Base-by-base conservation (phyloP, 2,888 invertebrate genomes). In the Cyaniris semiargus region DNA sequence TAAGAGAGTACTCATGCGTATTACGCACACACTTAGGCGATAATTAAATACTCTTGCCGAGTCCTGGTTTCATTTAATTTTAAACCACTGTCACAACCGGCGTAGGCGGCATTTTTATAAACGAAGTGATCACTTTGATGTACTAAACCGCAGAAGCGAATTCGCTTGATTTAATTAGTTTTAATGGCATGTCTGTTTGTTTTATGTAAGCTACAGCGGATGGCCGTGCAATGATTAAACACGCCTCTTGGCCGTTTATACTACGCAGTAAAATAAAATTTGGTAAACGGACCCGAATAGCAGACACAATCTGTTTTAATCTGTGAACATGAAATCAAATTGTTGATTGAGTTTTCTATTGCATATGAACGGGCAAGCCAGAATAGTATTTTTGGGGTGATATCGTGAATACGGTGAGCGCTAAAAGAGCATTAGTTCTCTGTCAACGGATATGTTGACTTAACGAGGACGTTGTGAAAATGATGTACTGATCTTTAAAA, bases 151-250 rank as follows among this genome's bases (percentile, higher is more conserved):
- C 60, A 60, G 23, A 13, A 60, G 60, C 53, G 53, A 18, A 53
- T 18, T 53, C 18, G 18, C 23, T 60, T 60, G 60, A 60, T 60
- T 60, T 21, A 23, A 60, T 60, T 23, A 60, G 8, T 13, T 60
- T 23, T 23, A 44, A 44, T 48, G 74, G 21, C 53, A 53, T 74
- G 74, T 74, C 58, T 10, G 74, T 81, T 82, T 53, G 38, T 79
- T 79, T 60, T 75, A 70, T 75, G 76, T 71, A 70, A 77, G 75
- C 77, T 79, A 66, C 76, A 70, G 74, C n/a, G 79, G 87, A 85
- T 84, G 83, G 84, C 85, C 85, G 84, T 84, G 85, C 87, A 86
- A 88, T 89, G 89, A 92, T 91, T 91, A 91, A 90, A 89, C 86
- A 88, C 90, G 90, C 91, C 91, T 88, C 85, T 83, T 81, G 81